These are phyloP conservation scores for Saimiri boliviensis DNA, from an alignment of 2,113 vertebrate species.

Conservation along the genomic window DNA sequence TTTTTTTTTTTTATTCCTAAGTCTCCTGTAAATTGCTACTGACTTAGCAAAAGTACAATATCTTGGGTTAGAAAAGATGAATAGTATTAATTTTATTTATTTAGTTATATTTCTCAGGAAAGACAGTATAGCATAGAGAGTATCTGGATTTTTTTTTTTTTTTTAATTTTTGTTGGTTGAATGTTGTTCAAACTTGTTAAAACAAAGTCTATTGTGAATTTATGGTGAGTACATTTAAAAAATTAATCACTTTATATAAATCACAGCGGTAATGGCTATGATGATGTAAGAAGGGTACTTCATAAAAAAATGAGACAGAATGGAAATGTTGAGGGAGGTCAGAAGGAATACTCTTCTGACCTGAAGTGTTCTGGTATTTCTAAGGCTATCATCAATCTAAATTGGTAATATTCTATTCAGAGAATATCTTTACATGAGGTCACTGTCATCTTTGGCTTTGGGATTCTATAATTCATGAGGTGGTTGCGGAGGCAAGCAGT, in stretches of 20 bases:
- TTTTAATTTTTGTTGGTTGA: not conserved
- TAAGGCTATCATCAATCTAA: not conserved
- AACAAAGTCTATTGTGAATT: not conserved
- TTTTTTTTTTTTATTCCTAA: constrained; percentile 25
- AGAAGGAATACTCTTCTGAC: not conserved
- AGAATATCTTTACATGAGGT: not conserved
- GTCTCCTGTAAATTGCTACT: constrained; percentile 10
- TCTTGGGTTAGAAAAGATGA: not conserved
- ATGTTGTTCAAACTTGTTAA: not conserved
- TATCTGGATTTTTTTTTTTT: not conserved
- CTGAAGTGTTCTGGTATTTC: not conserved
- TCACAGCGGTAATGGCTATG: not conserved
- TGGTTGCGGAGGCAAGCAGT: not conserved
- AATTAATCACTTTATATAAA: constrained; percentile 18
- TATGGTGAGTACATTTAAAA: not conserved
- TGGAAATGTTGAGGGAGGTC: not conserved
- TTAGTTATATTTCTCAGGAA: constrained; percentile 6
- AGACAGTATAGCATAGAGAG: not conserved
- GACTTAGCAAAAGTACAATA: not conserved
- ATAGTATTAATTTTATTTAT: constrained; percentile 39
- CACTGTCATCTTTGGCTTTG: not conserved
- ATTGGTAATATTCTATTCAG: not conserved
- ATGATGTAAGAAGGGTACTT: not conserved
- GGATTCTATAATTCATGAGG: not conserved
- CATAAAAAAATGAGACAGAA: not conserved